Evolutionary conservation across 2,888 invertebrate species (phyloP), one percentile per base, ranked within the genome.

Genomic region (Aethes cnicana): DNA sequence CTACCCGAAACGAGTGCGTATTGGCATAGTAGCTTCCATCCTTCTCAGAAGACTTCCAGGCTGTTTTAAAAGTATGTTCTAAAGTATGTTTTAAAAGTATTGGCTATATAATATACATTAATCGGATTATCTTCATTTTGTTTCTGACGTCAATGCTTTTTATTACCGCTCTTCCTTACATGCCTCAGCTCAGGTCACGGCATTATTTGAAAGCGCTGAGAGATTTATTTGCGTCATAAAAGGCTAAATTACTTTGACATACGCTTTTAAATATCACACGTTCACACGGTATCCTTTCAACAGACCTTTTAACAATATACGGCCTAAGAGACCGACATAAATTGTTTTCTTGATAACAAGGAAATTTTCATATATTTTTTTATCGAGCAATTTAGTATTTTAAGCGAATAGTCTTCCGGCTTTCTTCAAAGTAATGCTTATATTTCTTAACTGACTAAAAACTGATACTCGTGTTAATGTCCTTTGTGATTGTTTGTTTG

Each of bases 401-500:
- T 18, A 35, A 42, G 20, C 26, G 26, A 49, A 42, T 23, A 12
- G 6, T 23, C 44, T 44, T 44, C 37, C 50, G 44, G 32, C 7
- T 39, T 39, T 25, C 46, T 23, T 32, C 20, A 39, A 39, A 33
- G 32, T 20, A 32, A 39, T 30, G 33, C 36, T n/a, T 23, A 43
- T 50, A 52, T 20, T 37, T 50, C 30, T 43, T 37, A 32, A 43
- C 23, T 16, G 44, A 39, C 16, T 55, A 47, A 58, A 58, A 54
- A 47, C 44, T 48, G 35, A 57, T 55, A 54, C 42, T 48, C 50
- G 53, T 56, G 52, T 61, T 60, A 62, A 54, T 59, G 57, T 68
- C 66, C 68, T 68, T 67, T 64, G n/a, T n/a, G n/a, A n/a, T n/a
- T n/a, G n/a, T n/a, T n/a, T n/a, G n/a, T n/a, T n/a, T n/a, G 63